Evolutionary conservation across 2,888 invertebrate genomes (phyloP).

Genomic region (Cecidostiba fungosa): DNA sequence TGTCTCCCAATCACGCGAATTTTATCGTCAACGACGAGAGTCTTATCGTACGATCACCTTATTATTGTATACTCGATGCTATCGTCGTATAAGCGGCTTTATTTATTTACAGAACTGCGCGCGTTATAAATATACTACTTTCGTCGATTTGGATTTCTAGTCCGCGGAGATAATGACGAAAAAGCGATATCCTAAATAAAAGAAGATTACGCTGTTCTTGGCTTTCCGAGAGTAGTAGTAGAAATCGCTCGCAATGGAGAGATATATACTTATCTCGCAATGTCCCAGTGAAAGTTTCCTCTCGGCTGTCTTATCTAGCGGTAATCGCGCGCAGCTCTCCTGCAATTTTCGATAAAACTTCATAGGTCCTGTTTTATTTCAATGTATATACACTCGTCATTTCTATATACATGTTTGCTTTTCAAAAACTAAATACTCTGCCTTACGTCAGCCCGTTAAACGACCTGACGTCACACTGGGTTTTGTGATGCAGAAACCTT

Average conservation of each 20-base stretch:
- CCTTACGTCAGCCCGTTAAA: constrained; percentile 28
- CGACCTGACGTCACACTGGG: neutral
- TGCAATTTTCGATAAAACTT: constrained; percentile 21
- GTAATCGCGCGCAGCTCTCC: neutral
- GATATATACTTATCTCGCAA: neutral
- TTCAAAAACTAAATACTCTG: constrained; percentile 2
- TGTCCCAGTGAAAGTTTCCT: neutral
- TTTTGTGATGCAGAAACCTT: neutral
- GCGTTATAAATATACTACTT: too few relatives aligned
- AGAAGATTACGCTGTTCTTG: too few relatives aligned
- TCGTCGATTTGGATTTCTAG: too few relatives aligned
- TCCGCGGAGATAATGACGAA: too few relatives aligned
- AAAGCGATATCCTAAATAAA: too few relatives aligned
- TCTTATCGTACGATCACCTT: neutral
- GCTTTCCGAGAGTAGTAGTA: too few relatives aligned
- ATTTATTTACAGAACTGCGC: neutral
- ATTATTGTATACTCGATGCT: neutral
- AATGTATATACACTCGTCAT: too few relatives aligned
- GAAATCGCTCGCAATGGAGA: too few relatives aligned
- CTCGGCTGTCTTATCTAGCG: constrained; percentile 12
- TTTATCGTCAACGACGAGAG: neutral
- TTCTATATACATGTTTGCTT: too few relatives aligned
- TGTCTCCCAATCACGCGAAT: neutral
- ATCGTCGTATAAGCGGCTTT: neutral
- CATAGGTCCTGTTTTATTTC: neutral